Conservation (phyloP, 2,113 vertebrate genomes). For the Fukomys damarensis region DNA sequence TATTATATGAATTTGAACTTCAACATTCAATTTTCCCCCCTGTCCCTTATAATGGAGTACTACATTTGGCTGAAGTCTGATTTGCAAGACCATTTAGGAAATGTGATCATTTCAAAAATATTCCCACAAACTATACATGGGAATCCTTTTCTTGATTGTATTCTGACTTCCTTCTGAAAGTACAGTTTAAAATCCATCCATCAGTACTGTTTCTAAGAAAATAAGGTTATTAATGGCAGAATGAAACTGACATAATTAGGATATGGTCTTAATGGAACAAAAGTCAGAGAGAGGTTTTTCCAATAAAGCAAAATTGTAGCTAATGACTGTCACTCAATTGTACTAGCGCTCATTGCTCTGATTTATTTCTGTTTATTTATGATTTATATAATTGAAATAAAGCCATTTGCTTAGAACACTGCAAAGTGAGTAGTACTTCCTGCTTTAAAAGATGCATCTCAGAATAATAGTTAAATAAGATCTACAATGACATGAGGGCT, state of each 20-base stretch:
- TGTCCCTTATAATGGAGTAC: constrained; percentile 72
- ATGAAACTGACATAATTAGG: constrained; percentile 75
- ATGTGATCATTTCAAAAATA: neutral
- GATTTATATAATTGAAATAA: constrained; percentile 67
- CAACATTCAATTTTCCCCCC: constrained; percentile 77
- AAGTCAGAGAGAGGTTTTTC: constrained; percentile 72
- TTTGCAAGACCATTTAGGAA: constrained; percentile 70
- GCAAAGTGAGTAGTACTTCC: constrained; percentile 60
- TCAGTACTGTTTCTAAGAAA: constrained; percentile 70
- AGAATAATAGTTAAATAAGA: constrained; percentile 60
- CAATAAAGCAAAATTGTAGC: constrained; percentile 72
- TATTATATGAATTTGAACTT: constrained; percentile 85
- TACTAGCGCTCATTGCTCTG: constrained; percentile 50
- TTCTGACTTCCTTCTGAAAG: constrained; percentile 26
- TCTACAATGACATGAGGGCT: neutral
- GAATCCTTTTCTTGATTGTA: constrained; percentile 51
- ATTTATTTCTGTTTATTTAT: constrained; percentile 79
- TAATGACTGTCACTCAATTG: constrained; percentile 66
- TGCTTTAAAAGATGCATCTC: constrained; percentile 43
- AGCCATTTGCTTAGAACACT: constrained; percentile 61
- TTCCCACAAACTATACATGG: neutral
- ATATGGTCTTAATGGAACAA: constrained; percentile 62
- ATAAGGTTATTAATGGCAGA: constrained; percentile 69
- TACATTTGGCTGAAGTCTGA: constrained; percentile 66
- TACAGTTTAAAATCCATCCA: constrained; percentile 45